Percentiles rank a stretch among this genome's conserved stretches.
phyloP scores from a whole-genome alignment of 2,888 invertebrate species.

The Embidobia sp. region DNA sequence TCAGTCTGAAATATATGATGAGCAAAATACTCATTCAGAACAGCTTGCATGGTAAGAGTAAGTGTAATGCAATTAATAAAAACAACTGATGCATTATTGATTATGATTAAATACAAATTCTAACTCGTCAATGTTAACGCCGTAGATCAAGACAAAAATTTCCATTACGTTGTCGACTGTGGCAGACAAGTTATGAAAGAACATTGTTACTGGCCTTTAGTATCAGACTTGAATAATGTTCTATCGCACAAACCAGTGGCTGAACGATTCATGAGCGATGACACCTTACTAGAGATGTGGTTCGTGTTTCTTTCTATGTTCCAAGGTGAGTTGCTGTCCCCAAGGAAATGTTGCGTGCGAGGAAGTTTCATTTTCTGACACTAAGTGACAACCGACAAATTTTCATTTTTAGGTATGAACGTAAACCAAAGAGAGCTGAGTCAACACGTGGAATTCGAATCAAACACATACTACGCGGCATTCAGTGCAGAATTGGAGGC shows the following conservation, averaged over 20 bases:
- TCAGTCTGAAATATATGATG: slow-evolving; percentile 96
- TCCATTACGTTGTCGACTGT: slow-evolving; percentile 96
- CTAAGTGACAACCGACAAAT: too few relatives aligned
- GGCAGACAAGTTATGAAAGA: slow-evolving; percentile 96
- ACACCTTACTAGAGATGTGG: slow-evolving; percentile 96
- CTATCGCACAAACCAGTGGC: slow-evolving; percentile 96
- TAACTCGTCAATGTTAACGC: background rate
- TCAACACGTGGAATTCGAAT: slow-evolving; percentile 97
- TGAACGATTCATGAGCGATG: slow-evolving; percentile 92
- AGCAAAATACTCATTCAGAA: slow-evolving; percentile 93
- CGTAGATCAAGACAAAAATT: slow-evolving; percentile 90
- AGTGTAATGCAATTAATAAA: too few relatives aligned
- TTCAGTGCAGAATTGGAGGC: slow-evolving; percentile 99
- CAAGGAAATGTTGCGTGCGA: background rate
- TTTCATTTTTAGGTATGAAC: slow-evolving; percentile 90
- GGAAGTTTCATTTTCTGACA: too few relatives aligned
- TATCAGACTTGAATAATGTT: slow-evolving; percentile 98
- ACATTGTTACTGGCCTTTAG: slow-evolving; percentile 99
- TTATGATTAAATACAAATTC: slow-evolving; percentile 11
- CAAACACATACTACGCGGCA: slow-evolving; percentile 98
- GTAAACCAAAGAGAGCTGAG: slow-evolving; percentile 95
- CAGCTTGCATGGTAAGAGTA: slow-evolving; percentile 88
- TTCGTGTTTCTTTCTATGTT: slow-evolving; percentile 96
- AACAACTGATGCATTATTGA: slow-evolving; percentile 12
- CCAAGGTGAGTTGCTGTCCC: slow-evolving; percentile 86